Percentiles rank a stretch among this genome's conserved stretches.
Evolutionary conservation across 2,888 invertebrate species (phyloP).

Genomic region (Papilio elwesi): DNA sequence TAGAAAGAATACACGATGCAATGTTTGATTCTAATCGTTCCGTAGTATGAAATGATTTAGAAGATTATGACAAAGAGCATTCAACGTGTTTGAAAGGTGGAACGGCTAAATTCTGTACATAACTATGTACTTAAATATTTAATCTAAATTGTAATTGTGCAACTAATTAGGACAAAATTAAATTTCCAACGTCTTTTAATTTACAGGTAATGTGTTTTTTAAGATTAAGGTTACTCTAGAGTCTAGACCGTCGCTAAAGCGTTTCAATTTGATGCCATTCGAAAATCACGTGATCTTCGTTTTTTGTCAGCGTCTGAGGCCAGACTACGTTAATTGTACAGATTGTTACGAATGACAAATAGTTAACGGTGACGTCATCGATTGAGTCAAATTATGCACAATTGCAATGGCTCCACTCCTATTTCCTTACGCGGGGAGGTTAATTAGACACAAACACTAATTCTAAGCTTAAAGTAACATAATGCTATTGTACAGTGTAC

Average conservation of each 20-base stretch:
- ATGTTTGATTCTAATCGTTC: not conserved
- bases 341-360: conserved; percentile 57
- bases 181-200: not conserved
- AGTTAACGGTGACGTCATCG: conserved; percentile 56
- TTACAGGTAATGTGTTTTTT: not conserved
- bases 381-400: conserved; percentile 41
- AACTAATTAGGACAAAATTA: too few relatives aligned
- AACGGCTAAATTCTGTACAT: not conserved
- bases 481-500: conserved; percentile 27
- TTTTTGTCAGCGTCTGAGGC: conserved; percentile 46
- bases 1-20: not conserved
- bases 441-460: not conserved
- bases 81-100: conserved; percentile 29
- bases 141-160: not conserved
- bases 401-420: conserved; percentile 45
- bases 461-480: not conserved
- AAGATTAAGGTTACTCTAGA: conserved; percentile 5
- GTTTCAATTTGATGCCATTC: conserved; percentile 16
- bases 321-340: conserved; percentile 54
- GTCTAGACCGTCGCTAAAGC: conserved; percentile 3
- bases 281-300: conserved; percentile 41
- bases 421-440: not conserved
- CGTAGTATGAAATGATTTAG: conserved; percentile 6
- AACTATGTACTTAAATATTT: too few relatives aligned
- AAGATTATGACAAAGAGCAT: conserved; percentile 10